Base-by-base conservation (phyloP, 2,113 vertebrate genomes). In the Peromyscus maniculatus region DNA sequence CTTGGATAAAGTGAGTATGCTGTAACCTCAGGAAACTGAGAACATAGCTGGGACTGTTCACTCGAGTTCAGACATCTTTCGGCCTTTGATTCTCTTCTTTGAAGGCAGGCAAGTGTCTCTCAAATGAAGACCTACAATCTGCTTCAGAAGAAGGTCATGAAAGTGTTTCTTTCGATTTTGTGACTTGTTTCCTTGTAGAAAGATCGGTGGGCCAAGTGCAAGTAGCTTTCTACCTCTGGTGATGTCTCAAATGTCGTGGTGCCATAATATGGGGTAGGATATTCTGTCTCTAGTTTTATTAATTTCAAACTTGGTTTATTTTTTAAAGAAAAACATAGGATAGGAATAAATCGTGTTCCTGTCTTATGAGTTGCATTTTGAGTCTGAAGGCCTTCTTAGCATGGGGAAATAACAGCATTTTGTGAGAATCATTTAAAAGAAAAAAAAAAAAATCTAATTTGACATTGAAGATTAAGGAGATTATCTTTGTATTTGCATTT, bases 401-500 rank as follows among this genome's bases (percentile, higher is more conserved):
- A 66, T 87, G 52, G 94, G 94, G 12, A 71, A 52, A 80, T 39
- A 92, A 87, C 7, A 36, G 1, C 26, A 28, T 78, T 93, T 87
- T 71, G 10, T 79, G 49, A 92, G 24, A 52, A 16, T 49, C 3
- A 33, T 89, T 95, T 83, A 64, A 89, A 84, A 69, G 10, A 5
- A 31, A 64, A 5, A 31, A 64, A n/a, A n/a, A n/a, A 52, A 72
- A 82, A 66, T 4, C 55, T 59, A 77, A 64, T 79, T 62, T 91
- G 24, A 79, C 36, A n/a, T 67, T 69, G 52, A 77, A 78, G 55
- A 75, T 49, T 92, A 91, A 22, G 66, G 88, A 91, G 15, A 94
- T 91, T 77, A 92, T 31, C 10, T 67, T 96, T 92, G 87, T 84
- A 74, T 64, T 93, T 93, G 5, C 0, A 31, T 64, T 93, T 88